Base-by-base conservation (phyloP, 2,888 invertebrate species). In the Urechis unicinctus region DNA sequence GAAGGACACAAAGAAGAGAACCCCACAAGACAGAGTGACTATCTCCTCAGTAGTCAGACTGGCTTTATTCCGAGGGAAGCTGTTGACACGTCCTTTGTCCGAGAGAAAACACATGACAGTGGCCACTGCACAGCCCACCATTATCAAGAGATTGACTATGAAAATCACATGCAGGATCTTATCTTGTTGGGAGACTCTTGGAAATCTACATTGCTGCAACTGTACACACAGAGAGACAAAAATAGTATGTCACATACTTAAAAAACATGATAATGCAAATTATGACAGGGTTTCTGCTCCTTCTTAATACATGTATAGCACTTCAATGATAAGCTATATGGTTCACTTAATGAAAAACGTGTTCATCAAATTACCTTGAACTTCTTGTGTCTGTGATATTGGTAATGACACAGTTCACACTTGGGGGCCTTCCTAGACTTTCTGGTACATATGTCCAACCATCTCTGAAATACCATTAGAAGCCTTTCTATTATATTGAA, bases 321-420 rank as follows among this genome's bases (percentile, higher is more conserved):
- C 9, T 17, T 45, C 6, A 45, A 9, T 45, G 17, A 45, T 17
- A 45, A 17, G 21, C 45, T 17, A 17, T 45, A 45, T 45, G 45
- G 17, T 6, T 17, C 6, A 45, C 22, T 45, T 9, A 17, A 45
- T 9, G 45, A 9, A 9, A 6, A 48, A 25, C 24, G 4, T 6
- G 48, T 45, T 6, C 6, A 45, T 13, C 13, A 50, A 30, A 30
- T 68, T 65, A 82, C 81, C 72, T 79, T 78, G 61, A 82, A 81
- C 61, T 79, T 74, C 63, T 80, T 81, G 62, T 80, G 80, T 63
- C 81, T 70, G 50, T 77, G 72, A 67, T 80, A 82, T 60, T 78
- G 75, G 66, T 79, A 82, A 50, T 81, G 81, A 67, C 82, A 82
- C 6, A 82, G 73, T 68, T 82, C 82, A 73, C 82, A 82, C 42